Evolutionary conservation across 2,888 invertebrate genomes (phyloP), one percentile per base, ranked within the genome.

Genomic region (Stenodema calcarata): DNA sequence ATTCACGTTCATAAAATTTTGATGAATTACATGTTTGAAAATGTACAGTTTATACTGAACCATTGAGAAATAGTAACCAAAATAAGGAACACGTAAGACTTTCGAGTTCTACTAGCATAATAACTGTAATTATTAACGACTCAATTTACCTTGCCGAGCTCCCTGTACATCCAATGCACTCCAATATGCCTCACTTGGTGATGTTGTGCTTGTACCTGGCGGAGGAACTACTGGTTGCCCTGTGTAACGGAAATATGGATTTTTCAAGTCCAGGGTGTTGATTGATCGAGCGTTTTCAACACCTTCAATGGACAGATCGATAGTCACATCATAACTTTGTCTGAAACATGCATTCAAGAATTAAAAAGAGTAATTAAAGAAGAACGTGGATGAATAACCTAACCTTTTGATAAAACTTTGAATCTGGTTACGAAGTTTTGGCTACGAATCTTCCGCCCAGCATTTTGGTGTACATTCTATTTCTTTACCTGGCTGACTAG

Each of bases 301-400:
- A 54, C 98, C 98, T 91, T 98, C 98, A 88, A 98, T 93, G 89
- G 94, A 94, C 89, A 99, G 92, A 90, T 98, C 98, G 91, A 99
- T 98, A 18, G 98, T 98, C 2, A 99, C 99, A 92, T 99, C 99
- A 90, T 99, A 99, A 90, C 99, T 99, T 93, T 99, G 99, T 91
- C 95, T 95, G 91, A 44, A 88, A 79, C 75, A 69, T 0, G 69
- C 70, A 85, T 76, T 12, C 44, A 44, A 42, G 16, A 14, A 83
- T 62, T 1, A 41, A 47, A 12, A 23, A 35, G 7, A 7, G 35
- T 35, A 35, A 35, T 4, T 35, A 4, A 35, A 4, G 35, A 7
- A 7, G 7, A 35, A 35, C 4, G 35, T 35, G 35, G n/a, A n/a
- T 47, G 47, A 11, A 47, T 47, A 47, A 47, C 47, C 35, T 35